These are phyloP conservation scores for Neosalanx taihuensis DNA, from an alignment of 2,797 vertebrate genomes.

Conservation along the genomic window DNA sequence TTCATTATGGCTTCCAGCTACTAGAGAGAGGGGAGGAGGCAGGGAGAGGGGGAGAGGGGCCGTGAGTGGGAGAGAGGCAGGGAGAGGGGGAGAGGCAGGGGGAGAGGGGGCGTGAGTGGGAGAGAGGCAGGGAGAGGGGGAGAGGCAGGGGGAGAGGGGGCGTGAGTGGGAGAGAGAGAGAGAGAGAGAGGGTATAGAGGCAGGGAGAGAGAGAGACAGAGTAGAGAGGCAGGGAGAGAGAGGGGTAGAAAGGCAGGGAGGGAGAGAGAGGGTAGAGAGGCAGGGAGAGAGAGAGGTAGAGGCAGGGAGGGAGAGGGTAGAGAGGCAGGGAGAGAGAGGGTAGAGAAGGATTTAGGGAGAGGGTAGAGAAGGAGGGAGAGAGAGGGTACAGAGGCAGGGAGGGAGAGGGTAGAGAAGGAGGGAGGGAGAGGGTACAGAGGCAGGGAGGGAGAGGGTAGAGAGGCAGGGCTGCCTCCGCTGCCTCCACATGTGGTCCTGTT, in stretches of 20 bases:
- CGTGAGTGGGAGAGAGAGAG: conserved; percentile 56
- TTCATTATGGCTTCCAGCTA: conserved; percentile 80
- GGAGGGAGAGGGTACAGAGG: background rate
- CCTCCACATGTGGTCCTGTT: conserved; percentile 78
- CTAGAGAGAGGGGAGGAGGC: conserved; percentile 50
- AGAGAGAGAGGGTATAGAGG: conserved; percentile 19
- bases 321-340: background rate
- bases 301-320: background rate
- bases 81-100: conserved; percentile 12
- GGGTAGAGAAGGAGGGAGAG: background rate
- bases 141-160: background rate
- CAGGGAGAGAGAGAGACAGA: conserved; percentile 50
- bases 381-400: background rate
- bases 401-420: background rate
- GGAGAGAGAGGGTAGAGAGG: background rate
- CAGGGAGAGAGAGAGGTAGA: background rate
- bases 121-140: background rate
- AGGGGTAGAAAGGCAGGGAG: background rate
- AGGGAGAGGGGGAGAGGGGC: too few relatives aligned
- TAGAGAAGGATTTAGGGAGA: background rate
- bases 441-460: background rate
- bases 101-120: background rate
- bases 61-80: background rate
- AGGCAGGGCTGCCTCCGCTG: conserved; percentile 61
- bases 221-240: background rate